These are phyloP conservation scores for Eurytoma adleriae DNA, from an alignment of 2,888 invertebrate genomes.

Conservation along the genomic window DNA sequence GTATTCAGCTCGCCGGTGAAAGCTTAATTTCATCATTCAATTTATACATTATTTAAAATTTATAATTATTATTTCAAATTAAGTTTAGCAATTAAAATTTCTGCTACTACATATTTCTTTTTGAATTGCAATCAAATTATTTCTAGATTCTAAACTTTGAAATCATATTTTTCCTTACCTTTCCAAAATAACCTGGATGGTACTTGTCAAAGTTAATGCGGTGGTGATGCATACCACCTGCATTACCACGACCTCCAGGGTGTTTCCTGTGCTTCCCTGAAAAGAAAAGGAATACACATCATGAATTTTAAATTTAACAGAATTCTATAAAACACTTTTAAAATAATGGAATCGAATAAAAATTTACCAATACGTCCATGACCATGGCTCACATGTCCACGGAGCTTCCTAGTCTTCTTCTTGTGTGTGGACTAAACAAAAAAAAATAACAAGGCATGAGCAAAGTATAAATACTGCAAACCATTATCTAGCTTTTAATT, in stretches of 20 bases:
- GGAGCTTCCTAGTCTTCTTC: slow-evolving; percentile 99
- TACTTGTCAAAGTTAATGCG: slow-evolving; percentile 99
- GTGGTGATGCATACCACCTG: slow-evolving; percentile 99
- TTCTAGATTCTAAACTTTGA: not conserved
- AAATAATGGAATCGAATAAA: slow-evolving; percentile 10
- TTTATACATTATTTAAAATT: not conserved
- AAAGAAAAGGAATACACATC: slow-evolving; percentile 22
- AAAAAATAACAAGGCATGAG: slow-evolving; percentile 60
- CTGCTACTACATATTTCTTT: slow-evolving; percentile 19
- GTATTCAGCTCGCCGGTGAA: slow-evolving; percentile 70
- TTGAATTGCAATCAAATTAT: too few relatives aligned
- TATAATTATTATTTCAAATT: too few relatives aligned
- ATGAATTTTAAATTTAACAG: not conserved
- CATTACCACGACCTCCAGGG: slow-evolving; percentile 99
- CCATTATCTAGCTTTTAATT: not conserved
- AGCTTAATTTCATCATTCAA: slow-evolving; percentile 58
- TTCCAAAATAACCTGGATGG: slow-evolving; percentile 99
- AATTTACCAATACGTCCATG: slow-evolving; percentile 98
- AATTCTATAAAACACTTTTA: not conserved
- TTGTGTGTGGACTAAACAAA: slow-evolving; percentile 90
- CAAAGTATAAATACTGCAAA: not conserved
- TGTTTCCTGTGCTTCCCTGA: slow-evolving; percentile 99
- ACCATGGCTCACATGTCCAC: slow-evolving; percentile 99
- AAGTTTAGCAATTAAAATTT: slow-evolving; percentile 13
- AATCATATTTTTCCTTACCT: slow-evolving; percentile 79